These are phyloP conservation scores for Argentina silus DNA, from an alignment of 2,797 vertebrate genomes.

Conservation along the genomic window DNA sequence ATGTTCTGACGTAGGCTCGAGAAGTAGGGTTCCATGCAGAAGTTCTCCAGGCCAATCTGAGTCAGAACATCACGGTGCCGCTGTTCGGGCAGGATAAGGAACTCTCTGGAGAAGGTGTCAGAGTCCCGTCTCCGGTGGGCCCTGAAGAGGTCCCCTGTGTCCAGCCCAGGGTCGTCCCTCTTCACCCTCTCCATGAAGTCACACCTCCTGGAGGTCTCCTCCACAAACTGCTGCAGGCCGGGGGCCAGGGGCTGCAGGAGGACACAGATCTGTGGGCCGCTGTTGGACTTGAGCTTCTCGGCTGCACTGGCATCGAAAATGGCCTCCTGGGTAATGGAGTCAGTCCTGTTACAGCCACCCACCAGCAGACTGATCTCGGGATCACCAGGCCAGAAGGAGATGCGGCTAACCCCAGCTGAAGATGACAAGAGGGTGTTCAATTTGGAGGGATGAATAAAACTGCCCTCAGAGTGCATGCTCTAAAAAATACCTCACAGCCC, in stretches of 20 bases:
- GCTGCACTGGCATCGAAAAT: constrained; percentile 85
- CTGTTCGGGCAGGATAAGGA: constrained; percentile 81
- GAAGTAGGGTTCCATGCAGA: constrained; percentile 90
- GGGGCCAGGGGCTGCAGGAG: constrained; percentile 85
- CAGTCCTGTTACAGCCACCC: constrained; percentile 34
- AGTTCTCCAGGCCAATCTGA: constrained; percentile 87
- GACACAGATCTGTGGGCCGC: constrained; percentile 87
- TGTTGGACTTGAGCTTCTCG: constrained; percentile 92
- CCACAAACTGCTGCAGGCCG: constrained; percentile 85
- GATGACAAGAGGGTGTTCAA: neutral
- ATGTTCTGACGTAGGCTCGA: constrained; percentile 89
- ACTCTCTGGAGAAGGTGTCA: constrained; percentile 79
- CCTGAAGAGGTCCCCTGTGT: constrained; percentile 76
- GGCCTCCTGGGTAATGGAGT: constrained; percentile 78
- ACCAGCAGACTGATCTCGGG: constrained; percentile 89
- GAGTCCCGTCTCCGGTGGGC: constrained; percentile 78
- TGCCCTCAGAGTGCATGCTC: too few relatives aligned
- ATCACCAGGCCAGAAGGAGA: constrained; percentile 95
- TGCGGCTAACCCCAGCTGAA: constrained; percentile 89
- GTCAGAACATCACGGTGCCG: constrained; percentile 83
- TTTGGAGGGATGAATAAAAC: neutral
- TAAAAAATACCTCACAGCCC: too few relatives aligned
- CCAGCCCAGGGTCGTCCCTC: constrained; percentile 67
- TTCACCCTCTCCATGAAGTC: constrained; percentile 87
- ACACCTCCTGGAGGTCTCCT: constrained; percentile 85